Evolutionary conservation across 2,888 invertebrate species (phyloP).

Genomic region (Idaea straminata): DNA sequence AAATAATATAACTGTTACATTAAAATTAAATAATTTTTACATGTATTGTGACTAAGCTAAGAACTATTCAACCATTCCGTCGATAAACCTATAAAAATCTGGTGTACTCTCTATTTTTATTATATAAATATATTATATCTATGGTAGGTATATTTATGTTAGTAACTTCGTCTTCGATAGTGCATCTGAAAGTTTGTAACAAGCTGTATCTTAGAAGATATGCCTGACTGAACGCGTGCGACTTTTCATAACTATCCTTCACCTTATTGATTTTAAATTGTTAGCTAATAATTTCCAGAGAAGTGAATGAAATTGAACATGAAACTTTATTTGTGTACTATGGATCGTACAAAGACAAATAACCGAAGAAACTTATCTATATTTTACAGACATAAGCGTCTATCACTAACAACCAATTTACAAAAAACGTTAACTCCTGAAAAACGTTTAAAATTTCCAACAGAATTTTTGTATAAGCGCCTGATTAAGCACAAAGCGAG

Average conservation of each 20-base stretch:
- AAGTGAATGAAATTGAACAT: too few relatives aligned
- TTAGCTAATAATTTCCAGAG: background rate
- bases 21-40: too few relatives aligned
- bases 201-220: conserved; percentile 25
- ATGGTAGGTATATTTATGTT: conserved; percentile 16
- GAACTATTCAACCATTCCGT: too few relatives aligned
- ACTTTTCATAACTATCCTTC: conserved; percentile 1
- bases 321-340: too few relatives aligned
- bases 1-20: too few relatives aligned
- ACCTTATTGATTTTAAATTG: conserved; percentile 4
- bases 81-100: too few relatives aligned
- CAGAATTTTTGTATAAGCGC: background rate
- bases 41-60: too few relatives aligned
- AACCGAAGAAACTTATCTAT: background rate
- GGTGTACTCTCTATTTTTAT: background rate
- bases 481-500: background rate
- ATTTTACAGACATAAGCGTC: background rate
- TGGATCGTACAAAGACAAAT: too few relatives aligned
- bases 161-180: conserved; percentile 9
- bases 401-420: background rate
- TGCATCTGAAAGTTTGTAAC: conserved; percentile 21
- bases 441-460: conserved; percentile 1
- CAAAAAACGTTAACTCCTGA: background rate
- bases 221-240: conserved; percentile 7
- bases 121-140: conserved; percentile 6